Conservation (phyloP, 2,113 vertebrate genomes). For the Nyctibius bracteatus region DNA sequence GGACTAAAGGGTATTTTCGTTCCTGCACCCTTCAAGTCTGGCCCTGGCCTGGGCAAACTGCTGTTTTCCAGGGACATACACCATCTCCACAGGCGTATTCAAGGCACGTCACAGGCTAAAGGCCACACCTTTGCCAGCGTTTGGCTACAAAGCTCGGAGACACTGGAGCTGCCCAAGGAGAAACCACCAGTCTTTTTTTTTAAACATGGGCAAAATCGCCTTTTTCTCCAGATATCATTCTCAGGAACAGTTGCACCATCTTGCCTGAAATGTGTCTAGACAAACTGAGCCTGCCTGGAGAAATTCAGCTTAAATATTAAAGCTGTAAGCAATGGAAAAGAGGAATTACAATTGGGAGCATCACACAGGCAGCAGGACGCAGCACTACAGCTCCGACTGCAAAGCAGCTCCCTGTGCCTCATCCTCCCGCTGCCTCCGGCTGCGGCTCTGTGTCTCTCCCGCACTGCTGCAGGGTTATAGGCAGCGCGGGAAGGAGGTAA, state of each 20-base stretch:
- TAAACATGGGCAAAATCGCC: not conserved
- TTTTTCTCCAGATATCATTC: not conserved
- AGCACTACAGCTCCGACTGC: not conserved
- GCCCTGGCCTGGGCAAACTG: not conserved
- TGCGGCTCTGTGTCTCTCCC: rapidly evolving
- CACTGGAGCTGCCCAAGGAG: not conserved
- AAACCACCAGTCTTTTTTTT: not conserved
- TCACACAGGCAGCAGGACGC: not conserved
- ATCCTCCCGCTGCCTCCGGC: not conserved
- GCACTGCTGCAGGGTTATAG: not conserved
- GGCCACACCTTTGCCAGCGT: not conserved
- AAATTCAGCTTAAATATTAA: not conserved
- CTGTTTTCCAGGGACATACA: not conserved
- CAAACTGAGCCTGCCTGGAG: not conserved
- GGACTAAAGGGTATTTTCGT: not conserved
- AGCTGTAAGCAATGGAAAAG: not conserved
- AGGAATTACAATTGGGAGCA: not conserved
- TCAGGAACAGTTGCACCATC: not conserved
- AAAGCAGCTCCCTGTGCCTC: not conserved
- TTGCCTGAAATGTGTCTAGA: not conserved
- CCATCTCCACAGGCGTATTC: not conserved
- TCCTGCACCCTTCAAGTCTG: not conserved
- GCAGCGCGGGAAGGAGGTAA: not conserved
- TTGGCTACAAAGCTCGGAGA: not conserved
- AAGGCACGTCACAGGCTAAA: not conserved